These are phyloP conservation scores for Ceratosolen fusciceps DNA, from an alignment of 1,140 invertebrate genomes.

Conservation along the genomic window DNA sequence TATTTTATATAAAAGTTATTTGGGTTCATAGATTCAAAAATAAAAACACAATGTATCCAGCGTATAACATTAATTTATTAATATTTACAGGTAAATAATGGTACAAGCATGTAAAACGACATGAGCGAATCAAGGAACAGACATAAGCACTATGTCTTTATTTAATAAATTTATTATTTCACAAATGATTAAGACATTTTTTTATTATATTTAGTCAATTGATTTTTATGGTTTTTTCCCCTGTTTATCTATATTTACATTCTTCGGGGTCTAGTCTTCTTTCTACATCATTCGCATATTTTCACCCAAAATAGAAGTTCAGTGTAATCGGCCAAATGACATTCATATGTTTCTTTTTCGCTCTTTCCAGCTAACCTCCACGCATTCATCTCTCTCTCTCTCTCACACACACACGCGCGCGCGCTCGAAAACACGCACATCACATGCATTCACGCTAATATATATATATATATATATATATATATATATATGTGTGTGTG, in stretches of 20 bases:
- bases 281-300: slow-evolving; percentile 7
- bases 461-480: too few relatives aligned
- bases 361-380: background rate
- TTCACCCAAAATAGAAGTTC: slow-evolving; percentile 12
- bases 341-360: background rate
- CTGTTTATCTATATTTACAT: slow-evolving; percentile 45
- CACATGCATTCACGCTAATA: background rate
- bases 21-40: too few relatives aligned
- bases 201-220: slow-evolving; percentile 38
- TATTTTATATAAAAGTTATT: background rate
- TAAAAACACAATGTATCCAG: slow-evolving; percentile 14
- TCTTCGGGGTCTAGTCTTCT: slow-evolving; percentile 24
- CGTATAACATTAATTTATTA: slow-evolving; percentile 52
- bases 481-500: too few relatives aligned
- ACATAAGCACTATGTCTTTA: slow-evolving; percentile 36
- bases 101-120: slow-evolving; percentile 46
- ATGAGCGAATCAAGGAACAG: slow-evolving; percentile 46
- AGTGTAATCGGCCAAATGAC: slow-evolving; percentile 20
- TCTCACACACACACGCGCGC: background rate
- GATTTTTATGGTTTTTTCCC: background rate
- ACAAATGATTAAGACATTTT: slow-evolving; percentile 23
- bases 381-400: background rate
- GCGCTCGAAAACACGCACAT: too few relatives aligned
- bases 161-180: slow-evolving; percentile 38
- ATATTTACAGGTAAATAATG: slow-evolving; percentile 53